Evolutionary conservation across 2,113 vertebrate species (phyloP), one percentile per base, ranked within the genome.

Genomic region (Leptobrachium ailaonicum): DNA sequence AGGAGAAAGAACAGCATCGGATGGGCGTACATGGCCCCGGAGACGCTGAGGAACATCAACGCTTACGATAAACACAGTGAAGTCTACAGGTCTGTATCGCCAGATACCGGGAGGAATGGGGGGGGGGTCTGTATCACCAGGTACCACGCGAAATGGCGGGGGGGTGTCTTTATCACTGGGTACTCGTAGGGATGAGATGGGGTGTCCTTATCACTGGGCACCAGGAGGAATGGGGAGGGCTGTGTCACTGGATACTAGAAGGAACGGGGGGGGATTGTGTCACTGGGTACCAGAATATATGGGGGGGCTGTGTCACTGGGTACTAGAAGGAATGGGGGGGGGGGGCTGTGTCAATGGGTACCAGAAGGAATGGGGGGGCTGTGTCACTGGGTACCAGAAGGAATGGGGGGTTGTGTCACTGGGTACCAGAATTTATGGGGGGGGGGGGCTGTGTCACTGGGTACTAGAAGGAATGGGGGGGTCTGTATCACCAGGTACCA

Each of bases 61-160:
- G 6, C 3, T 4, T 95, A 95, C 79, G 87, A 88, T 84, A 87
- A 86, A 71, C 78, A 88, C 74, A 94, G 89, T 83, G 96, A 97
- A 87, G 95, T 97, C 47, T 97, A 98, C 90, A 97, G 95, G 95
- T 97, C 58, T 54, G 87, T 74, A 50, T 13, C 1, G 44, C n/a
- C 32, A 4, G 13, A 0, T 32, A 32, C 20, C 12, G 6, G 6
- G 20, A 1, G 11, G 40, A 2, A 14, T 47, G 2, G 4, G 2
- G 6, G 41, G 66, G 43, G 20, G 20, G 20, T 32, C 20, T 32
- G 20, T 32, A 13, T 6, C 12, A 6, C 4, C 8, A 40, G 11
- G 2, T 40, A 41, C 4, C n/a, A 58, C 11, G 11, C 54, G 70
- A 63, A 5, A 8, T 9, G 60, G 8, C 13, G 8, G 13, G 4